Conservation (phyloP, 2,797 vertebrate genomes). For the Micrastur ruficollis region DNA sequence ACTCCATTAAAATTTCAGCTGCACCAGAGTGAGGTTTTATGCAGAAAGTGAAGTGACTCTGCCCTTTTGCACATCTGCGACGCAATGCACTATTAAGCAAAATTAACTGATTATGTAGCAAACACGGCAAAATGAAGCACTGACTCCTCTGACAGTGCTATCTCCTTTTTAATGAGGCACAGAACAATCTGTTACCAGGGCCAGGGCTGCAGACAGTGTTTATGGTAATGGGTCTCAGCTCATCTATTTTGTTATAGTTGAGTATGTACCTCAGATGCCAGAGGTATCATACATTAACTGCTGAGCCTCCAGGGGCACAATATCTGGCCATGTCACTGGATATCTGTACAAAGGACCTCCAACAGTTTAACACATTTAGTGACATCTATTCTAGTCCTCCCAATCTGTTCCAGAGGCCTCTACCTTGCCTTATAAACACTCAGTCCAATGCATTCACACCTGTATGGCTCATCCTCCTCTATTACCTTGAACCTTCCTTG, state of each 20-base stretch:
- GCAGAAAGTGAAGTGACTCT: neutral
- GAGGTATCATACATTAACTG: neutral
- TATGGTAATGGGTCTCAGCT: neutral
- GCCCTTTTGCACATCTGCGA: neutral
- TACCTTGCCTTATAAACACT: neutral
- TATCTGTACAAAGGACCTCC: neutral
- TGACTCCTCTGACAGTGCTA: neutral
- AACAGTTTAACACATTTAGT: neutral
- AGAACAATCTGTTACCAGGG: constrained; percentile 17
- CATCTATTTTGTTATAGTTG: neutral
- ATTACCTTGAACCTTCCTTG: neutral
- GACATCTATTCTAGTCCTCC: neutral
- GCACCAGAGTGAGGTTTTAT: neutral
- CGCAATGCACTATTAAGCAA: constrained; percentile 12
- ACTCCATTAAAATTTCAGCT: neutral
- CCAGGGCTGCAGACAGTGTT: neutral
- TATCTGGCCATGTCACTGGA: neutral
- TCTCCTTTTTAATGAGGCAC: constrained; percentile 35
- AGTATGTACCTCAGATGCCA: neutral
- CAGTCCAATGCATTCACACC: accelerated
- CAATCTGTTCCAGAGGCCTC: neutral
- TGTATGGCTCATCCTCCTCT: neutral
- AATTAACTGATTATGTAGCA: constrained; percentile 56
- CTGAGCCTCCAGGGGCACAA: neutral
- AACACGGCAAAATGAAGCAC: constrained; percentile 6